Evolutionary conservation across 2,113 vertebrate species (phyloP).

Genomic region (Octodon degus): DNA sequence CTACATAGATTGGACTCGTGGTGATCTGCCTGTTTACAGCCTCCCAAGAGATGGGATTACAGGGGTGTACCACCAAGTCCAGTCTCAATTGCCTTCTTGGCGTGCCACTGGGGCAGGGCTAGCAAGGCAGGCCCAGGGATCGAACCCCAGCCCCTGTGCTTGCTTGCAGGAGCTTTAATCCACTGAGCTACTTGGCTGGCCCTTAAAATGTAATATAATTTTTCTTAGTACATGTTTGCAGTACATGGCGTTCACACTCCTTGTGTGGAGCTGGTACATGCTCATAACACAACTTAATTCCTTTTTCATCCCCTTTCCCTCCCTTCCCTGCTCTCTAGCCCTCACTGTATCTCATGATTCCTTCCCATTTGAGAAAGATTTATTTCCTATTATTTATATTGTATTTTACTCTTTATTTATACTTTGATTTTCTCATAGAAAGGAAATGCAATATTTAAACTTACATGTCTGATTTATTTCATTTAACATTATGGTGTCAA

Average conservation of each 20-base stretch:
- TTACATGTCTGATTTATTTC: neutral
- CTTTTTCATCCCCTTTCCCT: neutral
- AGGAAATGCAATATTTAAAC: neutral
- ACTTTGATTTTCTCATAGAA: neutral
- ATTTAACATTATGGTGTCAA: neutral
- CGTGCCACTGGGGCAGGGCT: too few species aligned
- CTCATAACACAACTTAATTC: neutral
- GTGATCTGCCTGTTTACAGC: too few species aligned
- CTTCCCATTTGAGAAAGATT: neutral
- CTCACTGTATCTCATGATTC: neutral
- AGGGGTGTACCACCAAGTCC: too few species aligned
- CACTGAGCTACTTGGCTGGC: too few species aligned
- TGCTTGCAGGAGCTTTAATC: too few species aligned
- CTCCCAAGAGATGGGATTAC: too few species aligned
- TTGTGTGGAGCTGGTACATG: neutral
- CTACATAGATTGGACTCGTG: too few species aligned
- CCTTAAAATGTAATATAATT: neutral
- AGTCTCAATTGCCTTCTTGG: too few species aligned
- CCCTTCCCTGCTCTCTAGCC: neutral
- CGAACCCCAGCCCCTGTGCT: too few species aligned
- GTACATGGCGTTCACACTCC: neutral
- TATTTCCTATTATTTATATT: neutral
- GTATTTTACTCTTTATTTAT: neutral
- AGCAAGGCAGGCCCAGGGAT: too few species aligned
- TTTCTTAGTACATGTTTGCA: neutral